Base-by-base conservation (phyloP, 2,888 invertebrate genomes). In the Abscondita cerata region DNA sequence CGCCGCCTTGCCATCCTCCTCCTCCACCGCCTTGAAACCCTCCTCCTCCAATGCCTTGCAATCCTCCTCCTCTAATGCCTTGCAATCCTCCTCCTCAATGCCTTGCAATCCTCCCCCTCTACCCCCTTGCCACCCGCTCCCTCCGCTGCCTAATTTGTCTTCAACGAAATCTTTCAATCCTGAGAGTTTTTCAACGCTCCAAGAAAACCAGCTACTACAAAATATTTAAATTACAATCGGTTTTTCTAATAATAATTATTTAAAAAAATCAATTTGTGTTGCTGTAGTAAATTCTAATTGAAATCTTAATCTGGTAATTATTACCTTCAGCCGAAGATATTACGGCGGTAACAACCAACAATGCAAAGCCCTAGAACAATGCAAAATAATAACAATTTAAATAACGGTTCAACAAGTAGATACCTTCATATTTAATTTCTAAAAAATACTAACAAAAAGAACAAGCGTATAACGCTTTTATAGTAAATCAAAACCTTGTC, bases 1-100 rank as follows among this genome's bases (percentile, higher is more conserved):
- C n/a, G 50, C 63, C 44, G 59, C 57, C 54, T 47, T 38, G 16
- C 20, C 51, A 52, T 31, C 41, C 34, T 25, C 50, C 58, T 16
- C 38, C 46, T 52, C 46, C 38, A 6, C 66, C 70, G 47, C 68
- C 68, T 46, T 66, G 66, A 8, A 62, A 62, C 46, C 67, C 64
- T 46, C 13, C 8, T 46, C 67, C 68, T 46, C 65, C 51, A 52
- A 46, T 40, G 59, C 38, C 58, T 54, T 52, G 47, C 58, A n/a
- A 47, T 8, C 58, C 54, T 19, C 44, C 50, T 60, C 44, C 59
- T 54, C 54, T 47, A 52, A 46, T 40, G 59, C 38, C 58, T 54
- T 52, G 47, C 58, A n/a, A 47, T 8, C 58, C 54, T 19, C 44
- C 50, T 60, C 44, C 59, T 54, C 54, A 34, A n/a, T 38, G 12